Percentiles rank a stretch among this genome's conserved stretches.
phyloP scores from a whole-genome alignment of 2,113 vertebrate species.

The Cheirogaleus medius region DNA sequence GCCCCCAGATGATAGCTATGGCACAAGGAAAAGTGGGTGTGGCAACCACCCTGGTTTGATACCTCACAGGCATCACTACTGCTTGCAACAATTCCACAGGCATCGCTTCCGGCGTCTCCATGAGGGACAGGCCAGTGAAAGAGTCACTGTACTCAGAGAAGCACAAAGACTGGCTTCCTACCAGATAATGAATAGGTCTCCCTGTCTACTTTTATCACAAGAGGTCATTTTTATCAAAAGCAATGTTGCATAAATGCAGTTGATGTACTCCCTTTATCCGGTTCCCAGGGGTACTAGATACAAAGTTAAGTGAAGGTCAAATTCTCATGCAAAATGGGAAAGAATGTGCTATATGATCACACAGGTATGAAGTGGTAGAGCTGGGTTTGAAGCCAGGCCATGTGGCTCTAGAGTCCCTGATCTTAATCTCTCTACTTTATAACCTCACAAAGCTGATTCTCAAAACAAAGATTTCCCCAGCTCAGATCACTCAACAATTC shows the following conservation, averaged over 20 bases:
- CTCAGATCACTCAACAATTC: background rate
- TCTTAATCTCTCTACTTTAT: background rate
- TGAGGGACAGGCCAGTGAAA: background rate
- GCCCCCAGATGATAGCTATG: background rate
- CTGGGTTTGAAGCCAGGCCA: background rate
- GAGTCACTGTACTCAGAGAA: background rate
- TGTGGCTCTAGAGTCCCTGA: background rate
- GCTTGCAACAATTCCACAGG: background rate
- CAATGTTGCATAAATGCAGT: background rate
- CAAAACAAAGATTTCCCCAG: background rate
- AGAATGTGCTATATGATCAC: background rate
- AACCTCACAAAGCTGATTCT: background rate
- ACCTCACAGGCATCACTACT: background rate
- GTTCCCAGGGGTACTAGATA: background rate
- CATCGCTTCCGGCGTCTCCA: background rate
- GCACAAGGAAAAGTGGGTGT: background rate
- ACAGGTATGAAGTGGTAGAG: background rate
- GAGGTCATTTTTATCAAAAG: background rate
- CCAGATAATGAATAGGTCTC: background rate
- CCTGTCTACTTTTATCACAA: background rate
- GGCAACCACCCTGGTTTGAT: background rate
- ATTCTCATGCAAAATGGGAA: background rate
- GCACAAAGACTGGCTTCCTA: background rate
- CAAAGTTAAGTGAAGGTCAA: conserved; percentile 5
- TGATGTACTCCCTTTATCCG: background rate